Evolutionary conservation across 2,888 invertebrate genomes (phyloP).

Genomic region (Ennomos fuscantarius): DNA sequence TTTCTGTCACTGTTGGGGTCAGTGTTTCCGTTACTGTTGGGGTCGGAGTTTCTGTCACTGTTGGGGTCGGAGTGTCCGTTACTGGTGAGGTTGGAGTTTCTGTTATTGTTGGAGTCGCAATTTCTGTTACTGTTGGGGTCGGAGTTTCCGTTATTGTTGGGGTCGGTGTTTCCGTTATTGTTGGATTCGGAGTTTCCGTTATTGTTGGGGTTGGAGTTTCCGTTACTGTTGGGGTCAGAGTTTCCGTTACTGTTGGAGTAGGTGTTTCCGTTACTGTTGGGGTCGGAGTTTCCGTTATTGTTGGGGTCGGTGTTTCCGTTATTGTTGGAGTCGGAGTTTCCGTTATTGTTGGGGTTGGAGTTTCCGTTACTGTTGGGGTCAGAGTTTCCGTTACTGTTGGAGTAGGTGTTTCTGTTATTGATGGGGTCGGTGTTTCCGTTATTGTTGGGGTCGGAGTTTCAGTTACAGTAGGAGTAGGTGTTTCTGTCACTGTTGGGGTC

Average conservation of each 20-base stretch:
- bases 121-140: neutral
- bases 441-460: neutral
- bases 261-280: neutral
- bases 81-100: slow-evolving; percentile 7
- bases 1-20: slow-evolving; percentile 2
- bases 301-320: neutral
- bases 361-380: slow-evolving; percentile 7
- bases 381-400: slow-evolving; percentile 7
- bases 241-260: neutral
- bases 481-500: neutral
- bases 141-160: neutral
- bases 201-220: neutral
- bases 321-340: no score
- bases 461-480: neutral
- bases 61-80: neutral
- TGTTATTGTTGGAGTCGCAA: slow-evolving; percentile 1
- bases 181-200: neutral
- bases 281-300: neutral
- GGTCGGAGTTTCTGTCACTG: slow-evolving; percentile 1
- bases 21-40: slow-evolving; percentile 9
- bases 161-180: neutral
- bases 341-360: slow-evolving; percentile 16
- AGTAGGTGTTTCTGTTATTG: slow-evolving; percentile 2
- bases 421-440: neutral
- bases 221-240: neutral